phyloP scores from a whole-genome alignment of 2,888 invertebrate species.

The Nephrotoma appendiculata region DNA sequence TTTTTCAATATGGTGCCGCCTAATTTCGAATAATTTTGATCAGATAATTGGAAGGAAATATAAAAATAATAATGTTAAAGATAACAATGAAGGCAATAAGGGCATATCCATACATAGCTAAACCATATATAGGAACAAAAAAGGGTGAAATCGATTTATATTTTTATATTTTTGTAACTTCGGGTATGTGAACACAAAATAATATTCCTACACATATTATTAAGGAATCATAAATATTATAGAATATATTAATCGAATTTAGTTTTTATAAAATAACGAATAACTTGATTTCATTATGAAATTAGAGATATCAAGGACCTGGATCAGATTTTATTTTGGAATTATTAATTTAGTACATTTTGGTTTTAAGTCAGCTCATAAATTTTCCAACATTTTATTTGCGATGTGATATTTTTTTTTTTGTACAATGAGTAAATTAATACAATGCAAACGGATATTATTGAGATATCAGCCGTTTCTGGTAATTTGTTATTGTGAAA shows the following conservation, averaged over 20 bases:
- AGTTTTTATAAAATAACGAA: neutral
- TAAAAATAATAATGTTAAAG: neutral
- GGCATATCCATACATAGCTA: neutral
- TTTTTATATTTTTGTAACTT: neutral
- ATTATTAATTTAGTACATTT: neutral
- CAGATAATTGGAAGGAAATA: neutral
- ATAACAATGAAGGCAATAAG: neutral
- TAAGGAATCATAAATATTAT: neutral
- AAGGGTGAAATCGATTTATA: neutral
- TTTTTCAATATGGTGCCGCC: neutral
- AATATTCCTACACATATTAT: neutral
- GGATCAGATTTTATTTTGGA: neutral
- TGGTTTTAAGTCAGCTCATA: too few relatives aligned
- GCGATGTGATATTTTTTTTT: too few relatives aligned
- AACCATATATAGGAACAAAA: neutral
- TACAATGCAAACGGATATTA: too few relatives aligned
- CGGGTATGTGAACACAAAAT: neutral
- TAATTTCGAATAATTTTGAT: neutral
- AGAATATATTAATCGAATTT: neutral
- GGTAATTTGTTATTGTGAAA: too few relatives aligned
- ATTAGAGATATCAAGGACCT: neutral
- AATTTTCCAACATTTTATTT: too few relatives aligned
- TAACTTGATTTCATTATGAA: neutral
- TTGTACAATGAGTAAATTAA: too few relatives aligned
- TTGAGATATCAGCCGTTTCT: too few relatives aligned